Evolutionary conservation across 2,113 vertebrate genomes (phyloP).

Genomic region (Periophthalmodon schlosseri): DNA sequence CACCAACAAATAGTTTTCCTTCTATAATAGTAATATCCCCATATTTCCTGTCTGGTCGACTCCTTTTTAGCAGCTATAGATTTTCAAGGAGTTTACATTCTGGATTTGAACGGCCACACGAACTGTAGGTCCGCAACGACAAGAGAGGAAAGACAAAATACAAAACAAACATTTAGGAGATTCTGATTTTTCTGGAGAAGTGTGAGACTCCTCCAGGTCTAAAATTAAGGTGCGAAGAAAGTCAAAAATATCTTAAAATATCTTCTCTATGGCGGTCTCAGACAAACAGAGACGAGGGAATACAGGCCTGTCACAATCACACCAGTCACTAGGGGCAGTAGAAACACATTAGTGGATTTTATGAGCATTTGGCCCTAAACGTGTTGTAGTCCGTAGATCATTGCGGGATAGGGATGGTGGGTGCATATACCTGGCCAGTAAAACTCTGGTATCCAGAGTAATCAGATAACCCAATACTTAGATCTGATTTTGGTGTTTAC

Average conservation of each 20-base stretch:
- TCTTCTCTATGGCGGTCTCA: conserved; percentile 61
- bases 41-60: neutral
- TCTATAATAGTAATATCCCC: no score
- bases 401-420: no score
- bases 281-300: conserved; percentile 56
- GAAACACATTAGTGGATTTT: neutral
- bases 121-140: neutral
- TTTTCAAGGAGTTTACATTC: conserved; percentile 11
- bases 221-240: conserved; percentile 73
- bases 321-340: neutral
- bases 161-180: neutral
- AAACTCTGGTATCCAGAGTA: no score
- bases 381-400: no score
- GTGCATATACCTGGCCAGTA: no score
- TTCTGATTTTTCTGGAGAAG: conserved; percentile 37
- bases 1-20: neutral
- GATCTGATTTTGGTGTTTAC: no score
- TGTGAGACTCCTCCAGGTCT: conserved; percentile 50
- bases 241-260: conserved; percentile 46
- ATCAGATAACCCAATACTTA: no score
- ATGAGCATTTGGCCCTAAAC: neutral
- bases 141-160: neutral
- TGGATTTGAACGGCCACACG: neutral
- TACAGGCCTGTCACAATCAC: conserved; percentile 5
- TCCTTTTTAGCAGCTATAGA: conserved; percentile 12